Percentiles rank a stretch among this genome's conserved stretches.
Evolutionary conservation across 2,888 invertebrate species (phyloP).

Genomic region (Drosophila suboccidentalis): DNA sequence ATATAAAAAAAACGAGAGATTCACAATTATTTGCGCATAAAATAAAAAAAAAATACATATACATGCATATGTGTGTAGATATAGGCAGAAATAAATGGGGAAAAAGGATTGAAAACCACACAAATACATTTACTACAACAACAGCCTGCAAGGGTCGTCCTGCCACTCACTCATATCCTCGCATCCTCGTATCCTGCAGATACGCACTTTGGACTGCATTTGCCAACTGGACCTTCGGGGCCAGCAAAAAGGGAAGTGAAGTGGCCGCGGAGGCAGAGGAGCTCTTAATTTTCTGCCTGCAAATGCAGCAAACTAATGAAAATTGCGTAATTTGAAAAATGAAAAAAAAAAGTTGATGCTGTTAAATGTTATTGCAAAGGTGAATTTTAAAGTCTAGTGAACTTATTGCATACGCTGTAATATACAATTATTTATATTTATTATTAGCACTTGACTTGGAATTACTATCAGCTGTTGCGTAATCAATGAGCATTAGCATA

Average conservation of each 20-base stretch:
- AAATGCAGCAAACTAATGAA: conserved; percentile 81
- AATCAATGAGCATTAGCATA: too few relatives aligned
- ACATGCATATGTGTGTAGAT: conserved; percentile 4
- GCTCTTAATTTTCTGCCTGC: conserved; percentile 77
- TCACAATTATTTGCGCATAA: conserved; percentile 80
- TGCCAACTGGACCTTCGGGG: conserved; percentile 26
- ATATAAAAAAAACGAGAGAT: conserved; percentile 63
- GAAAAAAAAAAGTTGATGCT: conserved; percentile 40
- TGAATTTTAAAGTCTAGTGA: background rate
- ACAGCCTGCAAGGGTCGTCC: conserved; percentile 66
- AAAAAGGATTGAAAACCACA: conserved; percentile 74
- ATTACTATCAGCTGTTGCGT: too few relatives aligned
- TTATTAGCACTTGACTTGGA: background rate
- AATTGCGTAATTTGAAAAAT: conserved; percentile 81
- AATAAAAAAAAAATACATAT: conserved; percentile 38
- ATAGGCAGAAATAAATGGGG: conserved; percentile 45
- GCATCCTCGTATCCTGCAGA: conserved; percentile 69
- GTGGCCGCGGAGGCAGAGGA: conserved; percentile 22
- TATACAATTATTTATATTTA: background rate
- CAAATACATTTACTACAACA: conserved; percentile 65
- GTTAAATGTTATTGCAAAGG: conserved; percentile 34
- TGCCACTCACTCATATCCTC: conserved; percentile 50
- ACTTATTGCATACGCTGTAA: conserved; percentile 13
- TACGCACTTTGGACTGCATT: conserved; percentile 69
- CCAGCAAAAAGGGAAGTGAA: background rate